phyloP scores from a whole-genome alignment of 2,888 invertebrate genomes.

The Pelosia muscerda region DNA sequence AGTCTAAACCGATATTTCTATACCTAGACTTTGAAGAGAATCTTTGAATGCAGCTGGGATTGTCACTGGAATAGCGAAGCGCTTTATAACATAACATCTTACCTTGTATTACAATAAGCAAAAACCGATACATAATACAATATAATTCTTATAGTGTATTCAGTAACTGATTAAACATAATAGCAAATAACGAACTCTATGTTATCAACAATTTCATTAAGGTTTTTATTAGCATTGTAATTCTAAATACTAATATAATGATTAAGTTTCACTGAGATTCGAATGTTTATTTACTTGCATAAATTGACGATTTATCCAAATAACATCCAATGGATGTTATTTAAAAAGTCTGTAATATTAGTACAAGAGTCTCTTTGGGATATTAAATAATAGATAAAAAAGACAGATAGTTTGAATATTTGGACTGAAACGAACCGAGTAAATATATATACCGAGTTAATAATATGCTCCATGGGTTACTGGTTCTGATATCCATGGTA shows the following conservation, averaged over 20 bases:
- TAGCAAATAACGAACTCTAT: background rate
- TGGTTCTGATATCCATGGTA: no score
- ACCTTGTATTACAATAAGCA: conserved; percentile 3
- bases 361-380: no score
- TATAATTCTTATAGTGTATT: background rate
- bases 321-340: no score
- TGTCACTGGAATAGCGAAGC: background rate
- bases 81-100: background rate
- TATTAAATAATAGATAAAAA: no score
- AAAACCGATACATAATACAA: background rate
- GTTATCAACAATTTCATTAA: background rate
- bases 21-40: no score
- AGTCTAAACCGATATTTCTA: no score
- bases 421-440: no score
- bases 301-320: no score
- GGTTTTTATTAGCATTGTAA: background rate
- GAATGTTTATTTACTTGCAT: background rate
- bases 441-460: no score
- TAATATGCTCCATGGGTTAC: no score
- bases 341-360: no score
- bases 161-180: background rate
- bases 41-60: background rate
- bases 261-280: background rate
- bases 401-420: no score
- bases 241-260: background rate